A percentile compares a stretch with the other conserved stretches of the same genome.
Conservation (phyloP, 1,140 invertebrate genomes). For the Brachionus calyciflorus region DNA sequence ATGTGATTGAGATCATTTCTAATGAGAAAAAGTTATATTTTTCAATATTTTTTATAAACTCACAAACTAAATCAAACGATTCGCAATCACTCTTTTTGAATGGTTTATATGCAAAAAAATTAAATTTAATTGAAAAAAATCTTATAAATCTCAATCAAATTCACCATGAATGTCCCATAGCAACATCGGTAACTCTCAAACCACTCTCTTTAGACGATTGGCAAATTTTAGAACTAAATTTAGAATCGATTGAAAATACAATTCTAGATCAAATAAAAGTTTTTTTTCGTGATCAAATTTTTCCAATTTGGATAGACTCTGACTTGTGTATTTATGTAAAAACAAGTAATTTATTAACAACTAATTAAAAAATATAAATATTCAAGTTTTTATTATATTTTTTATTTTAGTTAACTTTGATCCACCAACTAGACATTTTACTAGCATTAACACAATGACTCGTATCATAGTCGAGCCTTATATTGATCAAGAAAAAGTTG, state of each 20-base stretch:
- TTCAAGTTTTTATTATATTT: not conserved
- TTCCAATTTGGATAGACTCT: conserved; percentile 11
- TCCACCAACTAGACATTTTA: not conserved
- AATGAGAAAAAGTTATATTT: conserved; percentile 5
- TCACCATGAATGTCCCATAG: not conserved
- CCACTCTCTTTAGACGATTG: not conserved
- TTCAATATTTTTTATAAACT: not conserved
- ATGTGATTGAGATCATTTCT: not conserved
- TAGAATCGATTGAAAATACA: conserved; percentile 18
- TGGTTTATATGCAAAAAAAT: conserved; percentile 17
- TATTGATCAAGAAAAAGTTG: not conserved
- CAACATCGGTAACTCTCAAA: conserved; percentile 16
- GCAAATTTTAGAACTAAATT: conserved; percentile 35
- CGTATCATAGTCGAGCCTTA: not conserved
- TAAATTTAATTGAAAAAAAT: not conserved
- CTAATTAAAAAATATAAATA: too few relatives aligned
- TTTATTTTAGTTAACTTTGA: conserved; percentile 12
- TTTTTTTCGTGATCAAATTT: conserved; percentile 31
- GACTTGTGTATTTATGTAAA: conserved; percentile 21
- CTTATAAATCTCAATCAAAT: not conserved
- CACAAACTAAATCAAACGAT: not conserved
- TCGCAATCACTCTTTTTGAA: not conserved
- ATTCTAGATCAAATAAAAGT: conserved; percentile 24
- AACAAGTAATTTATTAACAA: not conserved
- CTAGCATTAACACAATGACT: not conserved